Base-by-base conservation (phyloP, 53 echinoderm and acorn worm genomes). In the Apostichopus leukothele region DNA sequence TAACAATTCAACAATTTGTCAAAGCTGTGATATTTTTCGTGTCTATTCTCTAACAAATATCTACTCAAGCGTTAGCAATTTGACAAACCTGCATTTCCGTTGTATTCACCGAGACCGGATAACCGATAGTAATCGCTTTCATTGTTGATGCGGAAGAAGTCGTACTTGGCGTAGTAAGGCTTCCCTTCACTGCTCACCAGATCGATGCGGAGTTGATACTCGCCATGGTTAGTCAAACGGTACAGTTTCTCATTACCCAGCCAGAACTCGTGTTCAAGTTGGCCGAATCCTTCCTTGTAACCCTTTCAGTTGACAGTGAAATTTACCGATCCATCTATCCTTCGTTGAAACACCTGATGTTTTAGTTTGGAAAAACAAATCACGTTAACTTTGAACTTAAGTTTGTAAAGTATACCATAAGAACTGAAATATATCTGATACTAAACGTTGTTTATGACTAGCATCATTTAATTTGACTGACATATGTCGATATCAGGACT, bases 231-330 rank as follows among this genome's bases (percentile, higher is more conserved):
- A 5, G 93, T 86, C 6, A 93, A 20, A 59, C 83, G 87, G 76
- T 93, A 87, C 9, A 93, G 86, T 51, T 91, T 93, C 0, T 93
- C 91, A 55, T 91, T 91, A 20, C 93, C 93, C 11, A 93, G 50
- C 93, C 93, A 93, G 84, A 89, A 89, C 39, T 93, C 93, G 1
- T 78, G 79, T 84, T 89, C 86, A 55, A 88, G 76, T 60, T 89
- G 75, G 5, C 93, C 93, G 85, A 93, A 93, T 3, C 93, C 93
- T 13, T 87, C 5, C 68, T 81, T 90, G 84, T 93, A 93, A 50
- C 83, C 83, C 14, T 60, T 74, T 90, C 91, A 91, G 14, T 86
- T 79, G 1, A 89, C 86, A 57, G 76, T 74, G 88, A 93, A 93
- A 22, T 68, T 75, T 0, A 91, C 83, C 5, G 89, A 85, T 18